Evolutionary conservation across 1,140 invertebrate species (phyloP), one percentile per base, ranked within the genome.

Genomic region (Macrobrachium rosenbergii): DNA sequence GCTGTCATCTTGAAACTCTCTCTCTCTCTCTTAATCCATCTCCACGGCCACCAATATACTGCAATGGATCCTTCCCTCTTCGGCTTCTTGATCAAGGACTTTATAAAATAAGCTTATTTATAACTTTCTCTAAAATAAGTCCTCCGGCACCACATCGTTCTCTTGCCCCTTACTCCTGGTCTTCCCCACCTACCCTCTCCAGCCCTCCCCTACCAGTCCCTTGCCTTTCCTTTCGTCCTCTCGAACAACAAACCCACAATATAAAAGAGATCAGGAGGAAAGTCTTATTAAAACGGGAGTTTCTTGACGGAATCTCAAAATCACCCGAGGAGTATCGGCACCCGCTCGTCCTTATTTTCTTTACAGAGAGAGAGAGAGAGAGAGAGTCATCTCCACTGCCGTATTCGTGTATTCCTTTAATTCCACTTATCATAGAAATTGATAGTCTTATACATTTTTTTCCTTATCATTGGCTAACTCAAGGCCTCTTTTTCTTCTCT

Each of bases 41-140:
- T 67, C 19, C 23, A 8, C 23, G 16, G 5, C 64, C 23, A 67
- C 23, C 64, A 8, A 67, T 67, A n/a, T 67, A n/a, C 16, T 67
- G 8, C 64, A 67, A 67, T 7, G 52, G 52, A 52, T 52, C 52
- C 52, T 12, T 52, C 6, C 52, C 52, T 52, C 52, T 52, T 12
- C 52, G 52, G 52, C 52, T 52, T 52, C 52, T 52, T 52, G 52
- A 52, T 52, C 52, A 52, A 52, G 52, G 52, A 52, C 64, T 67
- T 67, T 67, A 67, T 67, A n/a, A 67, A 67, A 21, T 67, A 52
- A 52, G 52, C 64, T 67, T 67, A n/a, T 67, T 67, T 67, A 67
- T 67, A n/a, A 21, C 64, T 67, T 67, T 67, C 19, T 67, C 64
- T 23, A n/a, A 63, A 14, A 58, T 12, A 19, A n/a, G 58, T 16